A percentile compares a stretch with the other conserved stretches of the same genome.
Conservation (phyloP, 1,140 invertebrate genomes). For the Contarinia nasturtii region DNA sequence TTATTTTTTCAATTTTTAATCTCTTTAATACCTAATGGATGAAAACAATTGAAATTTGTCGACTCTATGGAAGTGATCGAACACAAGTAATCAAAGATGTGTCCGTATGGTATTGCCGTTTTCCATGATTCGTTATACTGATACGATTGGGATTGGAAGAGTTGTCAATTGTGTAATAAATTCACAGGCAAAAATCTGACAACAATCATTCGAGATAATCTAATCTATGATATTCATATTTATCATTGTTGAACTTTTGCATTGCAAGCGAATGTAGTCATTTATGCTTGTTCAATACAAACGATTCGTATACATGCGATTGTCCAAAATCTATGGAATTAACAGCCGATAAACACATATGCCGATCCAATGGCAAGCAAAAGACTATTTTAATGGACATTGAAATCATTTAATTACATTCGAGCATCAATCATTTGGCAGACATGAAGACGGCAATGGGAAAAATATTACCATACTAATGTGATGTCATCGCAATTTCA, state of each 20-base stretch:
- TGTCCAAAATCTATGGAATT: constrained; percentile 56
- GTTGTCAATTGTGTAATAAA: constrained; percentile 46
- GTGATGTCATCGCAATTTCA: constrained; percentile 25
- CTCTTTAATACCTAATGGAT: no score
- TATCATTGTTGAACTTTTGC: constrained; percentile 49
- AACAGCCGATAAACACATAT: constrained; percentile 27
- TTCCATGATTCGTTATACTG: constrained; percentile 79
- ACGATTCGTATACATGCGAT: constrained; percentile 41
- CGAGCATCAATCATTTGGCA: constrained; percentile 28
- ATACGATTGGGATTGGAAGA: constrained; percentile 55
- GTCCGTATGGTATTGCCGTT: constrained; percentile 66
- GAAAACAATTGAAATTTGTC: constrained; percentile 54
- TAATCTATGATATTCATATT: constrained; percentile 40
- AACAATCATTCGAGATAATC: constrained; percentile 28
- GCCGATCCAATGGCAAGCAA: constrained; percentile 24
- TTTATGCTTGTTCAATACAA: constrained; percentile 55
- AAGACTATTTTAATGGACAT: constrained; percentile 24
- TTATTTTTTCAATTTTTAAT: no score
- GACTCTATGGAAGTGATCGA: constrained; percentile 51
- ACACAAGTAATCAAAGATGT: constrained; percentile 34
- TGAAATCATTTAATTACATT: constrained; percentile 21
- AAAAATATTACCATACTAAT: constrained; percentile 15
- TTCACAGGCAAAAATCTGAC: constrained; percentile 38
- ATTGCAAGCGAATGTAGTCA: constrained; percentile 49
- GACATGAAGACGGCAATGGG: constrained; percentile 18